Evolutionary conservation across 2,797 vertebrate species (phyloP).

Genomic region (Limosa lapponica): DNA sequence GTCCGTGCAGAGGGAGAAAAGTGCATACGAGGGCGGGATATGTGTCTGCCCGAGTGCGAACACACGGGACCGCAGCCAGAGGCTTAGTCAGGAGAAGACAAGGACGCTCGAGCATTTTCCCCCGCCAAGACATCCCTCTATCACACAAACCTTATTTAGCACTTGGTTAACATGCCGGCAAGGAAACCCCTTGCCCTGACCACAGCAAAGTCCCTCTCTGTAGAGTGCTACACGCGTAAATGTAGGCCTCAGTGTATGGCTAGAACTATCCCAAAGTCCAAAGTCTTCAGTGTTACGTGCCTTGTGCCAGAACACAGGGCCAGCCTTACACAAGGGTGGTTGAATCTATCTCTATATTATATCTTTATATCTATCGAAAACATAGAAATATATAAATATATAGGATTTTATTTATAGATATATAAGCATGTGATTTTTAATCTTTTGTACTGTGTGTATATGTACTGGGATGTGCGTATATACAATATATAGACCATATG

Average conservation of each 20-base stretch:
- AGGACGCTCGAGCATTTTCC: background rate
- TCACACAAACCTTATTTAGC: background rate
- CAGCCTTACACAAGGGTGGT: conserved; percentile 65
- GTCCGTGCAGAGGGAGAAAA: conserved; percentile 16
- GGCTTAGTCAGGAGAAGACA: background rate
- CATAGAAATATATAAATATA: conserved; percentile 86
- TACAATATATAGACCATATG: conserved; percentile 74
- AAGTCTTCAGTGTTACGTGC: conserved; percentile 46
- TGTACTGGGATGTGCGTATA: conserved; percentile 74
- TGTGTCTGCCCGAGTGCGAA: background rate
- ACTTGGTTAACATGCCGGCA: background rate
- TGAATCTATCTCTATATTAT: conserved; percentile 79
- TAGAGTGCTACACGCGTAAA: background rate
- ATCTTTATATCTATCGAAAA: conserved; percentile 82
- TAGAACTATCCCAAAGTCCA: conserved; percentile 46
- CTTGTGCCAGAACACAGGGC: conserved; percentile 58
- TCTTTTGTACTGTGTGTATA: conserved; percentile 77
- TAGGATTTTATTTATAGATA: conserved; percentile 84
- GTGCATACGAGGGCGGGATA: conserved; percentile 33
- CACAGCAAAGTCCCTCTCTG: conserved; percentile 1
- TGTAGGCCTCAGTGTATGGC: conserved; percentile 43
- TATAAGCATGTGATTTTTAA: conserved; percentile 78
- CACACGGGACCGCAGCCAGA: background rate
- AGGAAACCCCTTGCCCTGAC: conserved; percentile 1
- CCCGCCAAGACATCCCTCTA: background rate